These are phyloP conservation scores for Anseranas semipalmata DNA, from an alignment of 2,113 vertebrate species.

Conservation along the genomic window DNA sequence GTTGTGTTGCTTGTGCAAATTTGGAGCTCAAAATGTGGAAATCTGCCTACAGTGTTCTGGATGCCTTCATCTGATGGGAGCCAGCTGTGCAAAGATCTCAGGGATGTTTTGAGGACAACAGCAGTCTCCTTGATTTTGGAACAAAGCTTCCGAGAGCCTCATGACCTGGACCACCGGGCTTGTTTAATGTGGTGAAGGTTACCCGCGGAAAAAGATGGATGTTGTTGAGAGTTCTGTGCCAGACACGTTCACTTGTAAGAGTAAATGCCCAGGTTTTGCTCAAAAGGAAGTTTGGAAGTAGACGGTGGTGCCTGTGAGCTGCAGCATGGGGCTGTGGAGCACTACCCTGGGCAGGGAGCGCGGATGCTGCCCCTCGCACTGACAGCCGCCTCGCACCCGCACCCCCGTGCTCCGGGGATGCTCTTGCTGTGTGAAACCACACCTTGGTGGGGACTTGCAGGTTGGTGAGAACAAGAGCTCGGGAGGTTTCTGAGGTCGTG, in stretches of 20 bases:
- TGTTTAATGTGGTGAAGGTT: fast-evolving
- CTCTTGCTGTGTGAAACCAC: too few species aligned
- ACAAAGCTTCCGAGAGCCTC: fast-evolving
- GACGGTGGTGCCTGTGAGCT: background rate
- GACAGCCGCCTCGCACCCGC: background rate
- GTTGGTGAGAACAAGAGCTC: too few species aligned
- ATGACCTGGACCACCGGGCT: background rate
- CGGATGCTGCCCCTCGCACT: background rate
- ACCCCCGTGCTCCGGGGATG: background rate
- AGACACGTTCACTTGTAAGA: background rate
- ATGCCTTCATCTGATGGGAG: background rate
- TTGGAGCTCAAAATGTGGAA: background rate
- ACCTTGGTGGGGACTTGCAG: too few species aligned
- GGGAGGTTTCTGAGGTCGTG: too few species aligned
- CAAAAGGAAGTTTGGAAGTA: background rate
- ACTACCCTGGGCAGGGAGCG: background rate
- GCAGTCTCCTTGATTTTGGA: background rate
- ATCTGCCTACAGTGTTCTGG: background rate
- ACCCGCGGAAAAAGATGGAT: background rate
- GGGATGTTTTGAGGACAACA: background rate
- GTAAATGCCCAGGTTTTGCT: background rate
- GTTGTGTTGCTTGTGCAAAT: fast-evolving
- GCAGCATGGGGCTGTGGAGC: too few species aligned
- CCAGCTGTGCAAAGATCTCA: background rate
- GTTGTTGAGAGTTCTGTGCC: background rate